A percentile compares a stretch with the other conserved stretches of the same genome.
Evolutionary conservation across 2,797 vertebrate species (phyloP).

Genomic region (Dromococcyx pavoninus): DNA sequence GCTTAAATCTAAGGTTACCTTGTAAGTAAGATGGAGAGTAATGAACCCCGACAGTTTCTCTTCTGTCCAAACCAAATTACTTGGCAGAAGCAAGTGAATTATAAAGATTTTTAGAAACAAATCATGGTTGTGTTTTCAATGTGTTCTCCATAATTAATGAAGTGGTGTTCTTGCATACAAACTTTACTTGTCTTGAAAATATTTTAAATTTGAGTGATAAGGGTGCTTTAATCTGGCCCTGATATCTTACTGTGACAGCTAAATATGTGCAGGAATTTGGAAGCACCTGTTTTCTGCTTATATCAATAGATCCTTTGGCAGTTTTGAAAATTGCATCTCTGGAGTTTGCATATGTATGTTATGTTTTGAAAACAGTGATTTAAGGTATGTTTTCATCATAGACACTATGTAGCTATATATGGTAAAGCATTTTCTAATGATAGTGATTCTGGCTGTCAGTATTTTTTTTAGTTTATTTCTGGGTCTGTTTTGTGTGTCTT

Average conservation of each 20-base stretch:
- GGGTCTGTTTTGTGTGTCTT: not conserved
- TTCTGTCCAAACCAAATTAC: not conserved
- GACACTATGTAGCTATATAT: not conserved
- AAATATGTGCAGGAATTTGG: not conserved
- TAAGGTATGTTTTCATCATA: not conserved
- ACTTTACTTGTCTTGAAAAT: not conserved
- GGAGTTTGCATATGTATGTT: not conserved
- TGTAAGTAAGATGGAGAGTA: not conserved
- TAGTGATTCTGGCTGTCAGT: not conserved
- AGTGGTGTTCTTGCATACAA: not conserved
- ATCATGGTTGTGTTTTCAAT: not conserved
- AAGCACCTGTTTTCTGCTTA: not conserved
- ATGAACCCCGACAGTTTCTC: not conserved
- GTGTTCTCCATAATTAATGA: not conserved
- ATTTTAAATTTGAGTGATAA: not conserved
- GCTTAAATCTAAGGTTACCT: not conserved
- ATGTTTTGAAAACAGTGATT: not conserved
- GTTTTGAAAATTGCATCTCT: not conserved
- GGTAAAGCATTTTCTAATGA: not conserved
- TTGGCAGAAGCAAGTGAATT: not conserved
- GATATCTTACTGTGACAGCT: not conserved
- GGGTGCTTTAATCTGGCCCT: not conserved
- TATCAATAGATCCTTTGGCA: not conserved
- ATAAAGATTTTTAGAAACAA: not conserved
- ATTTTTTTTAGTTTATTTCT: not conserved